A percentile compares a stretch with the other conserved stretches of the same genome.
phyloP scores from a whole-genome alignment of 2,888 invertebrate species.

The Orthosia incerta region DNA sequence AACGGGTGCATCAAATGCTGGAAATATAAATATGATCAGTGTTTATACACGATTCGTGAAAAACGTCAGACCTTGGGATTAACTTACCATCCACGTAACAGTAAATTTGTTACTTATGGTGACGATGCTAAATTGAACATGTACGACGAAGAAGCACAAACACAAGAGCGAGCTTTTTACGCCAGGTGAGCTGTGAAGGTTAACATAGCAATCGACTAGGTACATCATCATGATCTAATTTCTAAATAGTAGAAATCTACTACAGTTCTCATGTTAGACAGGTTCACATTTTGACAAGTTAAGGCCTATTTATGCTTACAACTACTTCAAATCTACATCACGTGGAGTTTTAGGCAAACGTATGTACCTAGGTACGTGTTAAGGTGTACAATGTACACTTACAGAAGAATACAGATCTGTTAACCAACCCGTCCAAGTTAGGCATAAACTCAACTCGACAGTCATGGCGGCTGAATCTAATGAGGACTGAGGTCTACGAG shows the following conservation, averaged over 20 bases:
- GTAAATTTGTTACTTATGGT: constrained; percentile 91
- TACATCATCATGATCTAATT: background rate
- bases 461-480: no score
- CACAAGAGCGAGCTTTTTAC: constrained; percentile 91
- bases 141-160: constrained; percentile 93
- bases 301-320: no score
- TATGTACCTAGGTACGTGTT: no score
- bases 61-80: constrained; percentile 92
- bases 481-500: no score
- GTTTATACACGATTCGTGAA: constrained; percentile 92
- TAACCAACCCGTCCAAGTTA: no score
- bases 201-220: background rate
- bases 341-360: no score
- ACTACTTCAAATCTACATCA: no score
- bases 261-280: background rate
- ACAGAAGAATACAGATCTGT: no score
- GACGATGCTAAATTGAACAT: constrained; percentile 92
- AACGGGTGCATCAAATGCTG: constrained; percentile 93
- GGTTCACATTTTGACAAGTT: no score
- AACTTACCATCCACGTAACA: constrained; percentile 91
- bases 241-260: background rate
- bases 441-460: no score
- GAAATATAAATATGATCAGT: constrained; percentile 92
- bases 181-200: constrained; percentile 84
- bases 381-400: no score